phyloP scores from a whole-genome alignment of 1,140 invertebrate genomes.

The Thaumatotibia leucotreta region DNA sequence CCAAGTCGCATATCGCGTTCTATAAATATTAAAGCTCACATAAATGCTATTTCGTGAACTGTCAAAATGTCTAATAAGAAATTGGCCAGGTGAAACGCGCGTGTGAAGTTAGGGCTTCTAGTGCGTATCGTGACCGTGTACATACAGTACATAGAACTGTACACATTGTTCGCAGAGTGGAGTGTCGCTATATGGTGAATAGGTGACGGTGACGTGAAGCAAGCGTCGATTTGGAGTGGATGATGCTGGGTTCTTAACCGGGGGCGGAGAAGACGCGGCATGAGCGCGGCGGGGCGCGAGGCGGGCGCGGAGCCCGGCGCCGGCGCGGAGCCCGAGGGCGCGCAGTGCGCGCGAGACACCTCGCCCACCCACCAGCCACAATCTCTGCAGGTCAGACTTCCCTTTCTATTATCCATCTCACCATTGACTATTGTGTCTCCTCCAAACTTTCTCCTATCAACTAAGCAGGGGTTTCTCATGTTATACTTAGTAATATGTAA shows the following conservation, averaged over 20 bases:
- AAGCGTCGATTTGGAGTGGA: slow-evolving; percentile 22
- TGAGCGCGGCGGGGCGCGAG: slow-evolving; percentile 29
- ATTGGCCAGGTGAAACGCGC: slow-evolving; percentile 28
- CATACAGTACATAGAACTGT: not conserved
- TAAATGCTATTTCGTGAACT: slow-evolving; percentile 19
- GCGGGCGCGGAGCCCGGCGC: slow-evolving; percentile 31
- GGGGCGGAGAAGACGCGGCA: slow-evolving; percentile 58
- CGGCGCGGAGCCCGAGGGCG: slow-evolving; percentile 15
- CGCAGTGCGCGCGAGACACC: slow-evolving; percentile 28
- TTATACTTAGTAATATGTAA: too few relatives aligned
- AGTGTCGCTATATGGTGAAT: slow-evolving; percentile 1
- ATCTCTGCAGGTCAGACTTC: slow-evolving; percentile 39
- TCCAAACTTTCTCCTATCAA: too few relatives aligned
- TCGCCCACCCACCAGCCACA: slow-evolving; percentile 50
- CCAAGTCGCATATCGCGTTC: slow-evolving; percentile 46
- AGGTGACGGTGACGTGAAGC: not conserved
- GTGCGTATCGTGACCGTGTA: slow-evolving; percentile 20
- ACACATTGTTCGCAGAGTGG: not conserved
- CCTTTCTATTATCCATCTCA: not conserved
- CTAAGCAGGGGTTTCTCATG: too few relatives aligned
- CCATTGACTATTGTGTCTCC: too few relatives aligned
- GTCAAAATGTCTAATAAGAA: slow-evolving; percentile 42
- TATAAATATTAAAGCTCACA: slow-evolving; percentile 24
- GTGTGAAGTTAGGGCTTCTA: not conserved
- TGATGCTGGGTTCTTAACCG: slow-evolving; percentile 40